These are phyloP conservation scores for Tenodera sinensis DNA, from an alignment of 2,888 invertebrate genomes.

Conservation along the genomic window DNA sequence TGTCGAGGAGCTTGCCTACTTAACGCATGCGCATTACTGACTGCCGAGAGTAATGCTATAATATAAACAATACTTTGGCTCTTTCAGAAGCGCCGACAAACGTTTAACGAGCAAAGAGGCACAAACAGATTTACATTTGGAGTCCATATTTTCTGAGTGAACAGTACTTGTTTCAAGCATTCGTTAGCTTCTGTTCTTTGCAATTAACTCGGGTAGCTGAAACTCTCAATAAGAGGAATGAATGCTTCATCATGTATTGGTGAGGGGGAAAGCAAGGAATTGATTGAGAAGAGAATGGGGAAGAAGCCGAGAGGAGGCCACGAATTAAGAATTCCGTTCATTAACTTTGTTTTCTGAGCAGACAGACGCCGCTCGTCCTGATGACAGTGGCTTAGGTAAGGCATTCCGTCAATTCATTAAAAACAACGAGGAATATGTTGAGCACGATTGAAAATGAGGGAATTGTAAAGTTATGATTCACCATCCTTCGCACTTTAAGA, in stretches of 20 bases:
- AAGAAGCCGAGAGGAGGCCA: neutral
- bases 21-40: no score
- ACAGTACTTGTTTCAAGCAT: neutral
- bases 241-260: conserved; percentile 17
- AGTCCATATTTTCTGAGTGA: neutral
- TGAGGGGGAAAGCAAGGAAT: neutral
- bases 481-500: no score
- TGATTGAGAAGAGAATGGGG: conserved; percentile 10
- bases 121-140: neutral
- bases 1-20: neutral
- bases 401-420: neutral
- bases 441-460: neutral
- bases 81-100: neutral
- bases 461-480: neutral
- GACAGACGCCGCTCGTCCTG: neutral
- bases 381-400: neutral
- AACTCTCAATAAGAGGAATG: neutral
- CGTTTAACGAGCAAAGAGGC: neutral
- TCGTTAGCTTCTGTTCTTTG: conserved; percentile 12
- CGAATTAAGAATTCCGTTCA: conserved; percentile 17
- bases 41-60: no score
- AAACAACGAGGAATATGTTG: neutral
- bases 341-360: conserved; percentile 13
- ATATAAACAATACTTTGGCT: no score
- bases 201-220: conserved; percentile 8